Percentiles rank a stretch among this genome's conserved stretches.
Evolutionary conservation across 2,797 vertebrate genomes (phyloP).

Genomic region (Cheirogaleus major): DNA sequence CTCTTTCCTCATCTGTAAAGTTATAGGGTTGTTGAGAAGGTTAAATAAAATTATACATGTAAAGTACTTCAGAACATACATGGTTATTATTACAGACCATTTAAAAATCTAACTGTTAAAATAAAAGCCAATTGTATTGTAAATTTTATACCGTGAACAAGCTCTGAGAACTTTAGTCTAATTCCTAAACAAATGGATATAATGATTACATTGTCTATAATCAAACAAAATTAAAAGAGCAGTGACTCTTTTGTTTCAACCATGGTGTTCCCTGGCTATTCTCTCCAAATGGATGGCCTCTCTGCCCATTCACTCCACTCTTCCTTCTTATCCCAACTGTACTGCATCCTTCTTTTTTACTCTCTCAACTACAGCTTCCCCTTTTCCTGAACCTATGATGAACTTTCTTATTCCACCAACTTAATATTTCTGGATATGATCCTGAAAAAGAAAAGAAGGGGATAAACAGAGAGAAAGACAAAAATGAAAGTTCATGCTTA

Average conservation of each 20-base stretch:
- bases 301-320: accelerated
- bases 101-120: not conserved
- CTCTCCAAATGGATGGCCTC: not conserved
- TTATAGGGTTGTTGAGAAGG: not conserved
- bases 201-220: not conserved
- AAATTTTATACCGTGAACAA: not conserved
- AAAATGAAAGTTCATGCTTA: too few relatives aligned
- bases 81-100: not conserved
- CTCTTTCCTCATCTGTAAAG: not conserved
- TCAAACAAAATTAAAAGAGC: not conserved
- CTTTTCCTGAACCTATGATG: not conserved
- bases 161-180: not conserved
- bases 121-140: not conserved
- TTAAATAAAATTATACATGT: not conserved
- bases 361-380: not conserved
- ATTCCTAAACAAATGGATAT: not conserved
- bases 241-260: too few relatives aligned
- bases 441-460: not conserved
- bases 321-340: accelerated
- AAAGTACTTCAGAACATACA: not conserved
- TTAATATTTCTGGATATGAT: not conserved
- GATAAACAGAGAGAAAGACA: not conserved
- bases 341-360: accelerated
- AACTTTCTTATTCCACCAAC: not conserved
- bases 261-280: not conserved